Percentiles rank a stretch among this genome's conserved stretches.
Evolutionary conservation across 2,113 vertebrate species (phyloP).

Genomic region (Ctenodactylus gundi): DNA sequence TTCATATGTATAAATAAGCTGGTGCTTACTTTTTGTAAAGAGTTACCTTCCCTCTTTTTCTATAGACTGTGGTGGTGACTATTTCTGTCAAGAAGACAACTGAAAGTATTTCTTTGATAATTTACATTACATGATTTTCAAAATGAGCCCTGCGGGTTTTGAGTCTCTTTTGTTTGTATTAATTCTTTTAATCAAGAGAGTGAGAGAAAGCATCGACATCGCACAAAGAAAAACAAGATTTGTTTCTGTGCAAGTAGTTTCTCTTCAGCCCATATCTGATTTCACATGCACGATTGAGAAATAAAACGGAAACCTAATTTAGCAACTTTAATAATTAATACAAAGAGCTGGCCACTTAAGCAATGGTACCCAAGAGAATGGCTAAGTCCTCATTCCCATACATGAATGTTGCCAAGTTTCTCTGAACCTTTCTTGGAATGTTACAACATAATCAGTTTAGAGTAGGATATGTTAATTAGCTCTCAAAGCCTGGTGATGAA

Average conservation of each 20-base stretch:
- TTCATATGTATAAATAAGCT: neutral
- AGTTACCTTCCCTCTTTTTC: neutral
- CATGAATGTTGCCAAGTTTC: neutral
- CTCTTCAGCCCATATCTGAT: neutral
- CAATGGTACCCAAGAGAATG: neutral
- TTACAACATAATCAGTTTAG: neutral
- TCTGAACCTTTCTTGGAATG: neutral
- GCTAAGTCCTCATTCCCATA: neutral
- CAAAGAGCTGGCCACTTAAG: neutral
- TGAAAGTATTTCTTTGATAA: neutral
- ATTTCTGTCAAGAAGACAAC: neutral
- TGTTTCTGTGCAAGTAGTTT: neutral
- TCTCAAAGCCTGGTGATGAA: neutral
- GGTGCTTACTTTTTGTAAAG: neutral
- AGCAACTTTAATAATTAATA: neutral
- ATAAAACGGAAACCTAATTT: neutral
- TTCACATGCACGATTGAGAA: neutral
- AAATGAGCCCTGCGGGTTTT: neutral
- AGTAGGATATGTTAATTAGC: neutral
- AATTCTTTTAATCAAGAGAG: neutral
- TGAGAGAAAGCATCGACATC: neutral
- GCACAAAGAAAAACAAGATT: neutral
- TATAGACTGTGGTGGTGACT: neutral
- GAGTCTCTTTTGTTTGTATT: neutral
- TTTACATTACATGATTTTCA: neutral